Base-by-base conservation (phyloP, 2,113 vertebrate species). In the Neopipo cinnamomea region DNA sequence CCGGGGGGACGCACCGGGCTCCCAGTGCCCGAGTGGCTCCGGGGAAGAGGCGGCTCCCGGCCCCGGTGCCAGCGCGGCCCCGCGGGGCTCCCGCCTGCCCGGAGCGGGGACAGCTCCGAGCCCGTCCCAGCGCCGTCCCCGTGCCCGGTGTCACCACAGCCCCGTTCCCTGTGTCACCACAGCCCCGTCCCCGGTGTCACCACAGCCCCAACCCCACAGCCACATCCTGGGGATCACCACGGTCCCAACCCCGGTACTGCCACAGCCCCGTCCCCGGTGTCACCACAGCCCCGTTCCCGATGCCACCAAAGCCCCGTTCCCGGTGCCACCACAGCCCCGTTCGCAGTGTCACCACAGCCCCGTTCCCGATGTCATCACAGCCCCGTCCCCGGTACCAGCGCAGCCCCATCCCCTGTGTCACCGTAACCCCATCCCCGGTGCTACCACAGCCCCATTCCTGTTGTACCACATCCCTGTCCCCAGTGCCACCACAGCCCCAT, bases 91-190 rank as follows among this genome's bases (percentile, higher is more conserved):
- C 49, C 12, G 6, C 14, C 41, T 15, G 74, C 49, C 49, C 33
- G 19, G 3, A 44, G 39, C 6, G 0, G 35, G 37, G 31, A 55
- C 1, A 20, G 44, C 67, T 22, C 62, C 19, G 80, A 62, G 80
- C 15, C 20, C 2, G n/a, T 21, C 18, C 46, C 74, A 0, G 28
- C 21, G 9, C 37, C 3, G 18, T 19, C 5, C 25, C 39, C 14
- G 68, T 39, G 49, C 6, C 28, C 23, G 27, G 33, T 35, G 22
- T 5, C 56, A 35, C 13, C 56, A 33, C 55, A 59, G 25, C 56
- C 58, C 13, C 14, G 9, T 37, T 9, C 58, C n/a, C 58, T 14
- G 22, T 59, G 22, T 2, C 22, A 42, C 14, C 42, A 42, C 42
- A 42, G 42, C 42, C 42, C 42, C 42, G 15, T 6, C 15, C 42